These are phyloP conservation scores for Cylloceria caligata DNA, from an alignment of 2,888 invertebrate species.

Conservation along the genomic window DNA sequence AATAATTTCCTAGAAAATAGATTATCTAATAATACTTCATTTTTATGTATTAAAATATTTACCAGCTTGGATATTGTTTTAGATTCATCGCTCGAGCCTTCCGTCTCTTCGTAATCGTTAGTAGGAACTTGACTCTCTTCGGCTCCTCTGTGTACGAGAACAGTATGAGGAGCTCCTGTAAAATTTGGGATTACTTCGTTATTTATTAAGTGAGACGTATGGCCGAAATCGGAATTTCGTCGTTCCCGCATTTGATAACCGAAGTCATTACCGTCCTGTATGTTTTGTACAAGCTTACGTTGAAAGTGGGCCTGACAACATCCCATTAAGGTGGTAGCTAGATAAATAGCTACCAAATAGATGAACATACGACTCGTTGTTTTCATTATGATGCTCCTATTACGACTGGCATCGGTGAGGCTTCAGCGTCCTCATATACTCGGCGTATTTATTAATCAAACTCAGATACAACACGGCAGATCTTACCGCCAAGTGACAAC, in stretches of 20 bases:
- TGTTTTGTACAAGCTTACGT: neutral
- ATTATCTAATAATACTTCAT: too few relatives aligned
- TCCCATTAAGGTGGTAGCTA: conserved; percentile 21
- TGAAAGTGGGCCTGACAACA: conserved; percentile 32
- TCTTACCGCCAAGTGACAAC: conserved; percentile 47
- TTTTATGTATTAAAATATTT: neutral
- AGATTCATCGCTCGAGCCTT: too few relatives aligned
- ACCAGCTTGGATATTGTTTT: conserved; percentile 14
- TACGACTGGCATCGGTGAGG: conserved; percentile 32
- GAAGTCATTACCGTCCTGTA: neutral
- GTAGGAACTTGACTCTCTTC: neutral
- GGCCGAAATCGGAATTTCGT: neutral
- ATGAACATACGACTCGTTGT: conserved; percentile 24
- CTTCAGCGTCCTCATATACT: conserved; percentile 32
- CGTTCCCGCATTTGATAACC: conserved; percentile 4
- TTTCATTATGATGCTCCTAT: conserved; percentile 37
- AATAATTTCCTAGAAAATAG: too few relatives aligned
- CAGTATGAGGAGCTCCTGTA: neutral
- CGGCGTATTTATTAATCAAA: neutral
- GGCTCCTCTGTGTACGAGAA: conserved; percentile 13
- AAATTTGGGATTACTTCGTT: neutral
- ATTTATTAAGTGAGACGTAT: too few relatives aligned
- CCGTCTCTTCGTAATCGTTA: neutral
- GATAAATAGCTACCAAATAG: conserved; percentile 23
- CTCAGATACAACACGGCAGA: conserved; percentile 29